phyloP scores from a whole-genome alignment of 2,888 invertebrate species.

The Nephrocerus scutellatus region DNA sequence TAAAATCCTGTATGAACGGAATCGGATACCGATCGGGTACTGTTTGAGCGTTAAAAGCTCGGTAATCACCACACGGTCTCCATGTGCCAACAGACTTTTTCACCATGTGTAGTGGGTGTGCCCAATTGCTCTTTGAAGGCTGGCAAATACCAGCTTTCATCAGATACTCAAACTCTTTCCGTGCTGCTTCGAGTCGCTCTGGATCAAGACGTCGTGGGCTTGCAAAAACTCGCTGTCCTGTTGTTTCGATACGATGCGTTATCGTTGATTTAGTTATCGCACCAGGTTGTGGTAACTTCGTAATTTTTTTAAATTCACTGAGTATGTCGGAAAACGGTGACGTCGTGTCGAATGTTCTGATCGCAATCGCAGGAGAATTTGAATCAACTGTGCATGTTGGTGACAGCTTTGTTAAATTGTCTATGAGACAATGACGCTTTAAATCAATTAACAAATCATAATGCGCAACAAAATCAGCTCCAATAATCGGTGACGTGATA shows the following conservation, averaged over 20 bases:
- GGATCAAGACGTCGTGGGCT: no score
- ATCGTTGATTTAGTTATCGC: no score
- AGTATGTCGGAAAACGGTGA: no score
- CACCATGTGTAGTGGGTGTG: constrained; percentile 4
- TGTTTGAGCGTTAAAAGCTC: constrained; percentile 8
- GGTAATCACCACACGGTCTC: constrained; percentile 9
- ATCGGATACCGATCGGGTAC: constrained; percentile 10
- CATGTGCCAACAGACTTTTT: constrained; percentile 6
- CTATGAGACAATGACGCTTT: constrained; percentile 10
- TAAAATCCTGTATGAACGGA: constrained; percentile 2
- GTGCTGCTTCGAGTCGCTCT: constrained; percentile 2
- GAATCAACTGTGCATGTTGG: no score
- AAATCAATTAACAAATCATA: no score
- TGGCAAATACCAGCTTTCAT: constrained; percentile 1
- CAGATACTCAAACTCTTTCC: neutral
- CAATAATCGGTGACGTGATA: constrained; percentile 11
- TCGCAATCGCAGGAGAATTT: no score
- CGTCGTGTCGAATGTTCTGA: no score
- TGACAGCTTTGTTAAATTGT: constrained; percentile 7
- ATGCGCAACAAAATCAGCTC: constrained; percentile 6
- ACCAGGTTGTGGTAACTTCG: no score
- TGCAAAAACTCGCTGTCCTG: no score
- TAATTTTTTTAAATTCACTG: no score
- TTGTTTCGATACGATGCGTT: no score
- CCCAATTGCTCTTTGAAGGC: neutral